Conservation (phyloP, 2,888 invertebrate genomes). For the Norana najaformis region DNA sequence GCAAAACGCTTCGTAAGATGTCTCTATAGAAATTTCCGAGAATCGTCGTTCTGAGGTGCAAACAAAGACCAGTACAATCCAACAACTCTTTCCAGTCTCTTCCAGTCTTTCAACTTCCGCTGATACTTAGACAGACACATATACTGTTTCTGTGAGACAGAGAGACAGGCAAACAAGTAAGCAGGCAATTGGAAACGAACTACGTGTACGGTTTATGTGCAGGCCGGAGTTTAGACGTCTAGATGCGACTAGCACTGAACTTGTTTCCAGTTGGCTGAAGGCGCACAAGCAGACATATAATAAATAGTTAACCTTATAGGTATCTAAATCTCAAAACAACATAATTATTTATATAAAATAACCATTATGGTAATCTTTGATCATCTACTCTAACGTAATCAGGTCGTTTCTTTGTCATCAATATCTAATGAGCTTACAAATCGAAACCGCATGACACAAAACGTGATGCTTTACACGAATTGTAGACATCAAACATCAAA, state of each 20-base stretch:
- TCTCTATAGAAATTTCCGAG: not conserved
- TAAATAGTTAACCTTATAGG: too few species aligned
- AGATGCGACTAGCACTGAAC: too few species aligned
- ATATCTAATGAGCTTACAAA: too few species aligned
- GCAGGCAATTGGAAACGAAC: not conserved
- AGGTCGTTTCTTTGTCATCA: not conserved
- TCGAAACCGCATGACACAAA: too few species aligned
- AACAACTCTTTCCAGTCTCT: not conserved
- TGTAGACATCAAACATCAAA: too few species aligned
- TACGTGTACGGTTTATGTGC: not conserved
- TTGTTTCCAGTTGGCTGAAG: too few species aligned
- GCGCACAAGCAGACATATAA: too few species aligned
- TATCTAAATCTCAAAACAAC: too few species aligned
- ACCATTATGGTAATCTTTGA: not conserved
- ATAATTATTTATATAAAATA: too few species aligned
- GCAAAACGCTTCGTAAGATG: not conserved
- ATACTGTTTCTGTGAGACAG: too few species aligned
- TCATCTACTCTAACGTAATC: not conserved
- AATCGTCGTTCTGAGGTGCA: not conserved
- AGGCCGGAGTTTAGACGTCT: not conserved
- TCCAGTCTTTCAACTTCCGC: not conserved
- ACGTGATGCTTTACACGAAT: too few species aligned
- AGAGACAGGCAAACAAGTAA: too few species aligned
- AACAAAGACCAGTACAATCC: not conserved
- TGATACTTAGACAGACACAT: not conserved